Evolutionary conservation across 2,888 invertebrate species (phyloP), one percentile per base, ranked within the genome.

Genomic region (Salpingus planirostris): DNA sequence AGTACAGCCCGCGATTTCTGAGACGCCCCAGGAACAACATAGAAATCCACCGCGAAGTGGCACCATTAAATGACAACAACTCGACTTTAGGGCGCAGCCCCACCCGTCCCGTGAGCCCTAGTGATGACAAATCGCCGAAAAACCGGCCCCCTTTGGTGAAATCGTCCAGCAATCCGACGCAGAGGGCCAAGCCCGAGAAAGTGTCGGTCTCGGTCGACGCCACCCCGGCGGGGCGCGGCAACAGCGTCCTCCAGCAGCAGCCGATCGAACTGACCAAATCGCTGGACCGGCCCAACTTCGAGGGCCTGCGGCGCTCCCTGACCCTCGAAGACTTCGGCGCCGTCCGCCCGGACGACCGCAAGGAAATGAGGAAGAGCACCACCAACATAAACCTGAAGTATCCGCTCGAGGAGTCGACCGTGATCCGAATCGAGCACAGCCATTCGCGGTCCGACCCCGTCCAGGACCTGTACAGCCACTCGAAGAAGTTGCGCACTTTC

Each of bases 131-230:
- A 13, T 38, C 36, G 3, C 44, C 38, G 13, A 40, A 46, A 7
- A 24, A 34, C 21, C 46, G 41, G 11, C 46, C 46, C 6, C 38
- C 46, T n/a, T 28, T 51, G 5, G 40, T 53, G 12, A 54, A 55
- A 40, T 52, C 53, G 2, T 51, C 52, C 1, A 55, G 51, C 27
- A 46, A 54, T 30, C 49, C 49, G 7, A 43, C 47, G 13, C 50
- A 52, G 5, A 52, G 51, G 22, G 33, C 42, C 7, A 57, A 50
- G 23, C 71, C 78, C 0, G 76, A 71, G 45, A 79, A 83, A 62
- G 78, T 86, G 2, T 86, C 81, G 0, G 78, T 86, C 6, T 85
- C 78, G 1, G 70, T 86, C 15, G 85, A 87, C 57, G 86, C 86
- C 0, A 86, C 86, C 1, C 83, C 84, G 7, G 71, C 78, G 1